These are phyloP conservation scores for Apus apus DNA, from an alignment of 2,113 vertebrate species.

Conservation along the genomic window DNA sequence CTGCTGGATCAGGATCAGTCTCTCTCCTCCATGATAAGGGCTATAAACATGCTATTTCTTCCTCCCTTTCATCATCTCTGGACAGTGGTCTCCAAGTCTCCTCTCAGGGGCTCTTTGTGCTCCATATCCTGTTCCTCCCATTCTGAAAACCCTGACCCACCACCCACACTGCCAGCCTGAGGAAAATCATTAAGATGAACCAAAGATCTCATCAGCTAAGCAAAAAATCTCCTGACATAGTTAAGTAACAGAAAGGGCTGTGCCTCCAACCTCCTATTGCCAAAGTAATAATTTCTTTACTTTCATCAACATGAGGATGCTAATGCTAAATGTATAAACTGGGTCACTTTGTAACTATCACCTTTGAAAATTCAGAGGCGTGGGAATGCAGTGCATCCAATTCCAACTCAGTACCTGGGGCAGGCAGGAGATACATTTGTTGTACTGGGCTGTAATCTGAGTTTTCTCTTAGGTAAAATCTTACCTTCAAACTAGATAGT, in stretches of 20 bases:
- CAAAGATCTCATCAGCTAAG: background rate
- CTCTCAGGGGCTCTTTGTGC: background rate
- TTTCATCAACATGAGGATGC: background rate
- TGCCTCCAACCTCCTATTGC: background rate
- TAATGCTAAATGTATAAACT: background rate
- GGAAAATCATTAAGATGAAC: background rate
- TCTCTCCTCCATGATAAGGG: background rate
- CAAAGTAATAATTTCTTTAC: background rate
- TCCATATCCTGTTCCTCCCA: background rate
- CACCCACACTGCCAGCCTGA: background rate
- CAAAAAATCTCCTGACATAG: background rate
- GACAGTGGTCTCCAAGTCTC: background rate
- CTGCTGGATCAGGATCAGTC: background rate
- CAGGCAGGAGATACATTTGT: background rate
- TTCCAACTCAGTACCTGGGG: background rate
- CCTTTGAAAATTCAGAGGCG: background rate
- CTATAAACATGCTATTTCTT: background rate
- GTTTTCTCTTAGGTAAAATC: background rate
- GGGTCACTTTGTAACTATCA: background rate
- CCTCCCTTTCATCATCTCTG: background rate
- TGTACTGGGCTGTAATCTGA: background rate
- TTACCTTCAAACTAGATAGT: background rate
- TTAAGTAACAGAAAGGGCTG: background rate
- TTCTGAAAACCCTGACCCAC: background rate
- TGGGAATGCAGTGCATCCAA: background rate